Evolutionary conservation across 2,113 vertebrate genomes (phyloP).

Genomic region (Abramis brama): DNA sequence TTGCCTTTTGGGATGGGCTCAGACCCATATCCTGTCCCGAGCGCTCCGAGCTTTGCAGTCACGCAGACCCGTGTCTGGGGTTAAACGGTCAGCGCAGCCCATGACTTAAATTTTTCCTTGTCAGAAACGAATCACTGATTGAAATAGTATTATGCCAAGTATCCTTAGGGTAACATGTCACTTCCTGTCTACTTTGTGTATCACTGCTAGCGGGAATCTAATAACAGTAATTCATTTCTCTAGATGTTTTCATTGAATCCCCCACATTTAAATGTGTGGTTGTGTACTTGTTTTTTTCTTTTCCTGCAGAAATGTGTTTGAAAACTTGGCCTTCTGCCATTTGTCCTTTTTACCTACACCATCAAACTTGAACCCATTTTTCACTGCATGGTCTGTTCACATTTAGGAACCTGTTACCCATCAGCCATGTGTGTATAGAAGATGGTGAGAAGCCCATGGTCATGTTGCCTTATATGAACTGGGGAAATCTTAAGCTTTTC

Average conservation of each 20-base stretch:
- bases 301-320: not conserved
- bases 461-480: constrained; percentile 94
- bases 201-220: not conserved
- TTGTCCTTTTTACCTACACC: not conserved
- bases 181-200: not conserved
- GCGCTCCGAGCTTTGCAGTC: not conserved
- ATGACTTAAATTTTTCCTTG: not conserved
- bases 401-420: constrained; percentile 92
- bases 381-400: not conserved
- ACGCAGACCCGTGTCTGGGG: constrained; percentile 14
- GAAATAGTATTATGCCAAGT: not conserved
- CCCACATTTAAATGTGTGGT: not conserved
- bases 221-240: not conserved
- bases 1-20: constrained; percentile 32
- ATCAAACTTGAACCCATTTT: not conserved
- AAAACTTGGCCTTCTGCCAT: not conserved
- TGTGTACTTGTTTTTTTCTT: not conserved
- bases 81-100: constrained; percentile 35
- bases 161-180: not conserved
- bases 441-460: constrained; percentile 98
- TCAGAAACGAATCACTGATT: constrained; percentile 4
- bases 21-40: constrained; percentile 37
- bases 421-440: constrained; percentile 94
- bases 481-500: constrained; percentile 99
- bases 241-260: not conserved